These are phyloP conservation scores for Chromoteleia sp. DNA, from an alignment of 2,888 invertebrate genomes.

Conservation along the genomic window DNA sequence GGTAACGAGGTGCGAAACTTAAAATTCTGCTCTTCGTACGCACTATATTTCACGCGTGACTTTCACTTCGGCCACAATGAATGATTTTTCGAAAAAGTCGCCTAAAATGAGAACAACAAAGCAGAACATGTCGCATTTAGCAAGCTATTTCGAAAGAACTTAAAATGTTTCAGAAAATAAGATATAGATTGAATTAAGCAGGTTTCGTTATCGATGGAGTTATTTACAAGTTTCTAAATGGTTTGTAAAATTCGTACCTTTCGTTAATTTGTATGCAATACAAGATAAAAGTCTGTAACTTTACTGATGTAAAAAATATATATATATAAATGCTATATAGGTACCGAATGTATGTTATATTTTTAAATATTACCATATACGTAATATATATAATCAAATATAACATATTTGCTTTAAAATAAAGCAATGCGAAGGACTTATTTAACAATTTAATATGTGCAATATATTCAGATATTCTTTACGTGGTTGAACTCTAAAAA, in stretches of 20 bases:
- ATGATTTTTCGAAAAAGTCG: constrained; percentile 36
- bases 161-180: constrained; percentile 40
- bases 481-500: no score
- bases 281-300: no score
- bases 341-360: no score
- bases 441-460: no score
- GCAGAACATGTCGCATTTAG: not conserved
- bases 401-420: no score
- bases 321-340: no score
- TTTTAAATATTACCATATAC: no score
- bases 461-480: no score
- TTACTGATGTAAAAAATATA: no score
- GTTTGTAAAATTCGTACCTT: not conserved
- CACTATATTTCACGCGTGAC: constrained; percentile 45
- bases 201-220: not conserved
- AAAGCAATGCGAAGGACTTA: no score
- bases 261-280: no score
- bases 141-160: constrained; percentile 8
- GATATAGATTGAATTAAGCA: not conserved
- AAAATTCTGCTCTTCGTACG: constrained; percentile 59
- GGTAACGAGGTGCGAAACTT: constrained; percentile 70
- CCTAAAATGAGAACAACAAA: constrained; percentile 14
- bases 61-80: constrained; percentile 53
- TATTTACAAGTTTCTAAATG: not conserved
- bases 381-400: no score